Conservation (phyloP, 1,140 invertebrate species). For the Trachymyrmex septentrionalis region DNA sequence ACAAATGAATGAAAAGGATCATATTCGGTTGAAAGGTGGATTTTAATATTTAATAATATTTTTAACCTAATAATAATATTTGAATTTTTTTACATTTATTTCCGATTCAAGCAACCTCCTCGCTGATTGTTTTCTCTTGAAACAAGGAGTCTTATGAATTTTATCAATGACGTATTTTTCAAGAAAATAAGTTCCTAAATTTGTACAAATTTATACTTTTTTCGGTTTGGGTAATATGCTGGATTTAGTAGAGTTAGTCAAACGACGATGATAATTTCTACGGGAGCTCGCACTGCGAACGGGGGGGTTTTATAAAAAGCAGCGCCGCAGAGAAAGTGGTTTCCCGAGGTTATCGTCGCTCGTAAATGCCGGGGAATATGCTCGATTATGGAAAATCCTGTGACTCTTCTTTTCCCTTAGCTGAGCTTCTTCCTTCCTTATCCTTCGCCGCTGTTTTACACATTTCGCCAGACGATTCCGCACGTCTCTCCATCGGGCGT, state of each 20-base stretch:
- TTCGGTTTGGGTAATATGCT: background rate
- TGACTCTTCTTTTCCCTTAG: slow-evolving; percentile 52
- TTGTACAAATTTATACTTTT: background rate
- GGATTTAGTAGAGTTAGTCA: slow-evolving; percentile 23
- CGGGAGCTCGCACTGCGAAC: background rate
- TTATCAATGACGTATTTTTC: background rate
- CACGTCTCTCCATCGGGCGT: slow-evolving; percentile 71
- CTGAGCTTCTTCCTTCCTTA: background rate
- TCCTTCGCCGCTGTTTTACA: slow-evolving; percentile 3
- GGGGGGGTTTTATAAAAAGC: slow-evolving; percentile 8
- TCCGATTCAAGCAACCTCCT: no score
- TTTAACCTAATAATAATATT: no score
- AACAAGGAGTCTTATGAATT: no score
- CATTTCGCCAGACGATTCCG: slow-evolving; percentile 14
- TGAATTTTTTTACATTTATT: no score
- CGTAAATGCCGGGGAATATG: slow-evolving; percentile 41
- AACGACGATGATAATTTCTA: slow-evolving; percentile 40
- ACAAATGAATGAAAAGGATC: no score
- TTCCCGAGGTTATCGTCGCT: slow-evolving; percentile 44
- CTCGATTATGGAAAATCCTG: slow-evolving; percentile 71
- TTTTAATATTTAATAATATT: no score
- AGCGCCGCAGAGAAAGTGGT: background rate
- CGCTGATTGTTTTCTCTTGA: no score
- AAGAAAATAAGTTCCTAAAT: background rate
- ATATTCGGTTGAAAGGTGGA: no score